Percentiles rank a stretch among this genome's conserved stretches.
phyloP scores from a whole-genome alignment of 2,797 vertebrate genomes.

The Cichlasoma orientale region DNA sequence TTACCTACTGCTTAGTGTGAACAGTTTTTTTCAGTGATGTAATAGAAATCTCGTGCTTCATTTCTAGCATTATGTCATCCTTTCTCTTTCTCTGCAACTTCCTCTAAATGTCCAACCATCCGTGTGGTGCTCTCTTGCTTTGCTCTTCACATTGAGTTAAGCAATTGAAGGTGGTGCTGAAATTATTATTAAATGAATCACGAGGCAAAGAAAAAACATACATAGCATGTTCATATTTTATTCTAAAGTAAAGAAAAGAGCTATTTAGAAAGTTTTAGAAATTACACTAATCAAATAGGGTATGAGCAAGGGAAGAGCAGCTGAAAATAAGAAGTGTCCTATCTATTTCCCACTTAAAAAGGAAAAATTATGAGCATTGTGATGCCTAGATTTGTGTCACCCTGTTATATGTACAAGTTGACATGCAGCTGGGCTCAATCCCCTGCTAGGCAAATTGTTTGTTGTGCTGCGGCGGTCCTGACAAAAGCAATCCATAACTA shows the following conservation, averaged over 20 bases:
- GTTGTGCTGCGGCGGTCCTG: background rate
- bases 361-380: background rate
- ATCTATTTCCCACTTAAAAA: background rate
- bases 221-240: background rate
- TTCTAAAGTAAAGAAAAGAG: background rate
- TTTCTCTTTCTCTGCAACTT: slow-evolving; percentile 8
- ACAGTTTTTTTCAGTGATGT: slow-evolving; percentile 22
- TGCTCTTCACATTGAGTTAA: background rate
- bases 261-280: background rate
- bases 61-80: slow-evolving; percentile 26
- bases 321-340: background rate
- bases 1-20: background rate
- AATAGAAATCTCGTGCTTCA: slow-evolving; percentile 42
- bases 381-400: background rate
- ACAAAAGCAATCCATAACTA: slow-evolving; percentile 17
- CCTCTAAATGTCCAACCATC: background rate
- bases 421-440: background rate
- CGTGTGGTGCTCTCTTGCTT: background rate
- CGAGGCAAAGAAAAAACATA: background rate
- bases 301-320: background rate
- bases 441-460: background rate
- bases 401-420: background rate
- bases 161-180: background rate
- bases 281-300: background rate
- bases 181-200: background rate